These are phyloP conservation scores for Brachionus sp. DNA, from an alignment of 1,140 invertebrate species.

Conservation along the genomic window DNA sequence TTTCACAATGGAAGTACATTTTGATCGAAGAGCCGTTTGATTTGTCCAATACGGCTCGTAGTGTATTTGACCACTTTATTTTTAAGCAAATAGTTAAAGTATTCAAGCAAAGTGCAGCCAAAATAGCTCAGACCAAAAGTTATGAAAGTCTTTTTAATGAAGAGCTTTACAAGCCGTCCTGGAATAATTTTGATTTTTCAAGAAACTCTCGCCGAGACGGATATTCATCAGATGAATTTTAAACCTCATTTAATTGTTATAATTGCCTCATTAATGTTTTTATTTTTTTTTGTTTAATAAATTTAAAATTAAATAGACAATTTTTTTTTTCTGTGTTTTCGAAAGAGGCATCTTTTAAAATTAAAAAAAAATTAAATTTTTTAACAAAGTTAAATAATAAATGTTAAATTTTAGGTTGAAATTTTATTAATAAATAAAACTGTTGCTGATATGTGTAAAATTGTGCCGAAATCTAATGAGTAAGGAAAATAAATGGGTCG, in stretches of 20 bases:
- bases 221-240: slow-evolving; percentile 7
- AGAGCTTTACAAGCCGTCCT: not conserved
- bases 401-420: not conserved
- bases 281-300: not conserved
- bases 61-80: slow-evolving; percentile 15
- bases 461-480: slow-evolving; percentile 25
- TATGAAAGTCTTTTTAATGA: not conserved
- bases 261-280: not conserved
- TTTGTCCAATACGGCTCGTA: slow-evolving; percentile 25
- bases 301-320: not conserved
- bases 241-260: not conserved
- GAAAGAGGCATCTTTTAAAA: not conserved
- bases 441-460: not conserved
- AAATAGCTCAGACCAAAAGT: not conserved
- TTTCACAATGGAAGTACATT: slow-evolving; percentile 36
- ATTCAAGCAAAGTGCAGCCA: not conserved
- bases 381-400: not conserved
- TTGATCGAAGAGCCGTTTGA: slow-evolving; percentile 45
- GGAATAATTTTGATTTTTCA: not conserved
- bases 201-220: not conserved
- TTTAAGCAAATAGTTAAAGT: slow-evolving; percentile 1
- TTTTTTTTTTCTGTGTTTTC: not conserved
- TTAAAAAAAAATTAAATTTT: not conserved
- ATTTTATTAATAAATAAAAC: not conserved
- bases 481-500: slow-evolving; percentile 16